A percentile compares a stretch with the other conserved stretches of the same genome.
Evolutionary conservation across 2,797 vertebrate genomes (phyloP).

Genomic region (Tenualosa thibaudeaui): DNA sequence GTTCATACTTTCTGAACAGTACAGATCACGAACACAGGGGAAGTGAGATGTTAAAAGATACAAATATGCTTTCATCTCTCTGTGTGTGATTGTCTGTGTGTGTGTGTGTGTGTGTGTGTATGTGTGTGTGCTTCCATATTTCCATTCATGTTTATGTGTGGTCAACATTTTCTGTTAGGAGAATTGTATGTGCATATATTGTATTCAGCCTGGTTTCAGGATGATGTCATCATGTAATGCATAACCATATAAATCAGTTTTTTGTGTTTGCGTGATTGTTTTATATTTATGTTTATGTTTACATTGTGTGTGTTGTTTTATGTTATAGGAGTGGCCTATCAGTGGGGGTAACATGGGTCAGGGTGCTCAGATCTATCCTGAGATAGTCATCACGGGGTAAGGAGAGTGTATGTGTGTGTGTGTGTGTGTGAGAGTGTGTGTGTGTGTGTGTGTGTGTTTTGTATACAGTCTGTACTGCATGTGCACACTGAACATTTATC

Average conservation of each 20-base stretch:
- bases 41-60: no score
- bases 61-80: no score
- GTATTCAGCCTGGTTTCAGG: no score
- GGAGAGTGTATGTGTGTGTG: conserved; percentile 55
- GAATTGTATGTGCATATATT: no score
- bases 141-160: no score
- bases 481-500: conserved; percentile 26
- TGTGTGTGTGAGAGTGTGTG: not conserved
- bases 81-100: not conserved
- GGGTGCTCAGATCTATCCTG: conserved; percentile 93
- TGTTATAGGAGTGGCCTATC: conserved; percentile 90
- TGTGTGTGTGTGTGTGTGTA: conserved; percentile 27
- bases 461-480: no score
- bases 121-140: not conserved
- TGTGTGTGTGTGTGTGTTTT: conserved; percentile 3
- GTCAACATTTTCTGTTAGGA: no score
- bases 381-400: conserved; percentile 98
- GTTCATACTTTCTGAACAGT: no score
- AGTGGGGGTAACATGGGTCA: conserved; percentile 97
- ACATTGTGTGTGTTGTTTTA: conserved; percentile 43
- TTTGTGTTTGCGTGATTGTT: conserved; percentile 34
- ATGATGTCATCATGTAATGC: no score
- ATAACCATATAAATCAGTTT: not conserved
- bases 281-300: conserved; percentile 35
- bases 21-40: no score